phyloP scores from a whole-genome alignment of 2,888 invertebrate species.

The Seira musarum region DNA sequence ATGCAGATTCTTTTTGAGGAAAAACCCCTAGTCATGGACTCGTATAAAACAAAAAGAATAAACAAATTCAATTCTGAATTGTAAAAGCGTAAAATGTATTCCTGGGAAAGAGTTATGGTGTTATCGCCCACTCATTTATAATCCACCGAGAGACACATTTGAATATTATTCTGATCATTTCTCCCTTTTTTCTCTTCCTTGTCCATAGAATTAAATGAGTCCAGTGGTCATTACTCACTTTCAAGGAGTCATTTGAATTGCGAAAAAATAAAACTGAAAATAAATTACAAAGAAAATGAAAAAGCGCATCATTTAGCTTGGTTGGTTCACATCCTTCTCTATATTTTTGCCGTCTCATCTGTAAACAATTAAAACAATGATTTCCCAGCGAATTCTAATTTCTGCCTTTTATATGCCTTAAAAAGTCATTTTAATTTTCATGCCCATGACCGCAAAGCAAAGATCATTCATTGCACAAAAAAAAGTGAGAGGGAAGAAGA shows the following conservation, averaged over 20 bases:
- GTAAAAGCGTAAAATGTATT: not conserved
- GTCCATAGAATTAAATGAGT: constrained; percentile 1
- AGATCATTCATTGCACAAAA: constrained; percentile 6
- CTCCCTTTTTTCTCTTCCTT: constrained; percentile 16
- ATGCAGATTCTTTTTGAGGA: constrained; percentile 2
- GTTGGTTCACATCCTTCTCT: not conserved
- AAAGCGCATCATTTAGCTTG: constrained; percentile 8
- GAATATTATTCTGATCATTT: constrained; percentile 36
- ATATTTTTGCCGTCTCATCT: constrained; percentile 15
- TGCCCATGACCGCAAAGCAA: constrained; percentile 15
- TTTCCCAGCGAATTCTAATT: not conserved
- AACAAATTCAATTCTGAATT: not conserved
- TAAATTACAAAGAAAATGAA: constrained; percentile 9
- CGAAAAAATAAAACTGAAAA: not conserved
- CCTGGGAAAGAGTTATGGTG: constrained; percentile 4
- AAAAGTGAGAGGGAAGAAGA: constrained; percentile 1
- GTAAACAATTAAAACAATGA: constrained; percentile 37
- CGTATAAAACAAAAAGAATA: not conserved
- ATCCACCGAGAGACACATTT: not conserved
- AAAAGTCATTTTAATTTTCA: constrained; percentile 11
- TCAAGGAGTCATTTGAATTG: constrained; percentile 14
- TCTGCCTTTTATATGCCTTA: constrained; percentile 2
- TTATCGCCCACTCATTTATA: constrained; percentile 15
- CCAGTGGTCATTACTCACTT: constrained; percentile 29
- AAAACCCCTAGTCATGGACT: not conserved